Evolutionary conservation across 2,888 invertebrate genomes (phyloP), one percentile per base, ranked within the genome.

Genomic region (Synanthedon formicaeformis): DNA sequence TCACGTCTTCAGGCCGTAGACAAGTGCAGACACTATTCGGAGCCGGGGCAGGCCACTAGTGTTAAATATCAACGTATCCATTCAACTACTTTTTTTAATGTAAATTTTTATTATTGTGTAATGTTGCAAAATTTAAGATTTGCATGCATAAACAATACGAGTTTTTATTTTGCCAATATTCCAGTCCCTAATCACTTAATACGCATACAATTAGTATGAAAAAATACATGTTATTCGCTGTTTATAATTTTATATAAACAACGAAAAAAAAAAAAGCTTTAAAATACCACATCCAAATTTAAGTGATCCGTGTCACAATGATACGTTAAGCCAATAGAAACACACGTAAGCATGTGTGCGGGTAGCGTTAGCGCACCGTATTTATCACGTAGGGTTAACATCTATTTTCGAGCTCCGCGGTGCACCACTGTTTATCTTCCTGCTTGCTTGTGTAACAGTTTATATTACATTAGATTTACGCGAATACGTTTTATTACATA

Each of bases 351-450:
- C 14, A 34, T 50, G 40, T 34, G 50, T 40, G 14, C 27, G 40
- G n/a, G 50, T 14, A 50, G 50, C 5, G 50, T 34, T 34, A 34
- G 34, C 8, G 6, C 34, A 34, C 34, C 10, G 34, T 34, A 34
- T 45, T 45, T 54, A 61, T 60, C 67, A 60, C 62, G 60, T 70
- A 79, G 81, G 79, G 79, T 68, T 78, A 76, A 55, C 69, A 53
- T 60, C 70, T 77, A 75, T 71, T 72, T 67, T 58, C 60, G 73
- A 63, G 59, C 59, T 48, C 48, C 59, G 50, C 50, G 34, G 57
- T 51, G 54, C 50, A 51, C 55, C 54, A 56, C 60, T 75, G 74
- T 75, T 76, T 73, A 74, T 72, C 72, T 81, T 80, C 75, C 78
- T 70, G 66, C 69, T 78, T 70, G 66, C 69, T 75, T 75, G 72